A percentile compares a stretch with the other conserved stretches of the same genome.
These are phyloP conservation scores for Phocoena phocoena DNA, from an alignment of 2,113 vertebrate species.

Conservation along the genomic window DNA sequence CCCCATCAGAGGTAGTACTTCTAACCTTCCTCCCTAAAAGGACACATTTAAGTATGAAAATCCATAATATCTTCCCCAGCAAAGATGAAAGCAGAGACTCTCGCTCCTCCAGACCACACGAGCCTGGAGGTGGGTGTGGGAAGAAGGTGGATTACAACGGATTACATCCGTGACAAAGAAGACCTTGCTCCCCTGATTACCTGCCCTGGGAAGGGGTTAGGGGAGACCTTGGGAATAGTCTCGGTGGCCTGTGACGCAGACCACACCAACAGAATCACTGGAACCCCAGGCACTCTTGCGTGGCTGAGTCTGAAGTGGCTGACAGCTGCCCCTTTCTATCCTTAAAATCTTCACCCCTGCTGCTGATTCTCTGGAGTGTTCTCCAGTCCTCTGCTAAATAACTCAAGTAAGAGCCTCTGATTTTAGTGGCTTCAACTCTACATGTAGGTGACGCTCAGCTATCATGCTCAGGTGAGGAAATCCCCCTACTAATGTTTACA, in stretches of 20 bases:
- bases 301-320: not conserved
- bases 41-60: not conserved
- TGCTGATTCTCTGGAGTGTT: not conserved
- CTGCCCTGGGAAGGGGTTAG: not conserved
- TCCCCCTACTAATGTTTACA: not conserved
- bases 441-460: not conserved
- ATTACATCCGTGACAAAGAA: not conserved
- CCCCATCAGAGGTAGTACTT: not conserved
- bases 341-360: not conserved
- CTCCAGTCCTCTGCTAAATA: not conserved
- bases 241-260: not conserved
- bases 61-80: not conserved
- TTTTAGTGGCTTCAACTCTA: not conserved
- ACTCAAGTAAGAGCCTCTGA: not conserved
- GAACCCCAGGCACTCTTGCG: not conserved
- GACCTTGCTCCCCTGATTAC: not conserved
- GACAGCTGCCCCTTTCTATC: not conserved
- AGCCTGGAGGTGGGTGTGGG: not conserved
- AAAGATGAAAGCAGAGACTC: not conserved
- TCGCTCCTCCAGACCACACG: not conserved
- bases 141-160: not conserved
- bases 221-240: not conserved
- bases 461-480: not conserved
- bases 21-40: not conserved
- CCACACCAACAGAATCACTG: not conserved